A percentile compares a stretch with the other conserved stretches of the same genome.
phyloP scores from a whole-genome alignment of 2,113 vertebrate species.

The Antechinus stuartii region DNA sequence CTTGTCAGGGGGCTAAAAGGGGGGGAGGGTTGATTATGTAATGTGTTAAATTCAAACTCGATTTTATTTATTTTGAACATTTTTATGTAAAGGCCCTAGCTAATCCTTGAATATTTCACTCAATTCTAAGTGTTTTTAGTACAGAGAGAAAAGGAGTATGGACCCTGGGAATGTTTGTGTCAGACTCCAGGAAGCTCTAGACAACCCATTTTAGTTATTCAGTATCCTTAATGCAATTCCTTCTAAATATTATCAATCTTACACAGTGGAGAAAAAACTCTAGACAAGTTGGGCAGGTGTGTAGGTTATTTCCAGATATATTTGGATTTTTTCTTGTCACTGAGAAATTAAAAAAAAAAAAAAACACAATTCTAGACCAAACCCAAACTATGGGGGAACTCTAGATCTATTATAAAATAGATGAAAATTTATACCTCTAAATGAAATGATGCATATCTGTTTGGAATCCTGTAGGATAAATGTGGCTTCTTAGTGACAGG shows the following conservation, averaged over 20 bases:
- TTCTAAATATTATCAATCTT: neutral
- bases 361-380: neutral
- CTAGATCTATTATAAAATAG: neutral
- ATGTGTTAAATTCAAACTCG: neutral
- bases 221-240: neutral
- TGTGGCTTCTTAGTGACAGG: neutral
- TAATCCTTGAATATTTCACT: neutral
- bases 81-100: neutral
- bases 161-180: neutral
- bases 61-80: neutral
- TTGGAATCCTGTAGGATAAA: neutral
- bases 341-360: neutral
- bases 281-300: neutral
- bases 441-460: neutral
- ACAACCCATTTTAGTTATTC: neutral
- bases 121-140: neutral
- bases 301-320: neutral
- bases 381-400: neutral
- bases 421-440: neutral
- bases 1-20: neutral
- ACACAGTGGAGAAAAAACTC: neutral
- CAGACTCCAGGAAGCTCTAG: neutral
- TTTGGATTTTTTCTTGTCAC: neutral
- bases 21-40: neutral
- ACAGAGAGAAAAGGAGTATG: neutral